Evolutionary conservation across 2,888 invertebrate species (phyloP), one percentile per base, ranked within the genome.

Genomic region (Pediacus dermestoides): DNA sequence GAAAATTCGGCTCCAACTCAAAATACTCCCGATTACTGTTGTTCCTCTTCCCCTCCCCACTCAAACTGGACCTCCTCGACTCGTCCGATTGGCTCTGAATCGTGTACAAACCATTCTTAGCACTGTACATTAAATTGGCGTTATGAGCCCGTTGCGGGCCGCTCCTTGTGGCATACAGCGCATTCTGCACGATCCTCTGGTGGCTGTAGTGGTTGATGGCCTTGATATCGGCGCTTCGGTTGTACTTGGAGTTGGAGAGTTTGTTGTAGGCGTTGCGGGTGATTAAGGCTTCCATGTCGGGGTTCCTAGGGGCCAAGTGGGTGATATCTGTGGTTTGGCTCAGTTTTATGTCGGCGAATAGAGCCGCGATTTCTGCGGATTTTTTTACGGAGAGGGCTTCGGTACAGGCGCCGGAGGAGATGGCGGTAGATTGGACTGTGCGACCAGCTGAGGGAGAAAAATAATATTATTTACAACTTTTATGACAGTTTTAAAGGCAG

Each of bases 351-450:
- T 87, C 85, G 0, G 86, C 85, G 64, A 91, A 90, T 15, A 90
- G 71, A 0, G 89, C 90, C 0, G 89, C 90, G 57, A 90, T 89
- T 66, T 90, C 90, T 0, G 89, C 89, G 2, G 87, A 86, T 64
- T 90, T 90, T 67, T 90, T 90, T 15, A 89, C 87, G 35, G 88
- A 87, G 0, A 89, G 70, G 0, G 88, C 87, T 55, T 87, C 87
- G 33, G 60, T 54, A 39, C 56, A 61, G 7, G 46, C 54, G 3
- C 57, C 60, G 2, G 60, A 44, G 2, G 57, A 46, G 8, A 59
- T 51, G 4, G 61, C 48, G 7, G 61, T 52, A 4, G 55, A 50
- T 32, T 56, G 50, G 2, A 57, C 28, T 3, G 49, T 45, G 33
- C 46, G 44, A 1, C 44, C 37, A 16, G 26, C 55, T 55, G 32